Evolutionary conservation across 2,797 vertebrate genomes (phyloP).

Genomic region (Helarctos malayanus): DNA sequence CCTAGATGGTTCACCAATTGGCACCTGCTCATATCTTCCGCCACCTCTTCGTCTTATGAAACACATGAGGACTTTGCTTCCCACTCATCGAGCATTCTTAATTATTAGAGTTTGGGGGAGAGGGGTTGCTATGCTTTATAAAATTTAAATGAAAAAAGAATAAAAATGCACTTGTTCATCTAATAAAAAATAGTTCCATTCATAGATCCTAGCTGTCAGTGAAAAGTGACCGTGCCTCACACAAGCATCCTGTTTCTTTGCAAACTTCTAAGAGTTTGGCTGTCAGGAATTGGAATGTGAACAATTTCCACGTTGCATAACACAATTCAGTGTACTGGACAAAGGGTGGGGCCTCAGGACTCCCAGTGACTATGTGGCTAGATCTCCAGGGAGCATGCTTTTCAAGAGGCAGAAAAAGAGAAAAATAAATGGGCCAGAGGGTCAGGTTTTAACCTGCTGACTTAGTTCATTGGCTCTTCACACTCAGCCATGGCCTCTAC

Average conservation of each 20-base stretch:
- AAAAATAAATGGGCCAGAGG: slow-evolving; percentile 74
- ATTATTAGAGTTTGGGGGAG: neutral
- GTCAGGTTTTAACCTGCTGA: slow-evolving; percentile 76
- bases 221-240: neutral
- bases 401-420: slow-evolving; percentile 78
- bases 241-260: slow-evolving; percentile 7
- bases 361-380: slow-evolving; percentile 69
- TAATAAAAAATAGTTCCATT: neutral
- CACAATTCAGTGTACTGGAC: slow-evolving; percentile 62
- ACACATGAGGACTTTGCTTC: neutral
- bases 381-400: slow-evolving; percentile 82
- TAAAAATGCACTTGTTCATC: neutral
- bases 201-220: neutral
- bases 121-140: neutral
- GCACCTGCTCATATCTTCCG: no score
- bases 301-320: slow-evolving; percentile 79
- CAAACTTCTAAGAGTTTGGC: slow-evolving; percentile 68
- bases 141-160: neutral
- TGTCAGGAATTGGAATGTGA: neutral
- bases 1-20: neutral
- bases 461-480: slow-evolving; percentile 64
- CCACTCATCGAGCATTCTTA: neutral
- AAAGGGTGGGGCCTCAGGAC: slow-evolving; percentile 81
- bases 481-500: neutral
- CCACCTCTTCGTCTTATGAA: neutral